Evolutionary conservation across 2,113 vertebrate genomes (phyloP), one percentile per base, ranked within the genome.

Genomic region (Bubalus kerabau): DNA sequence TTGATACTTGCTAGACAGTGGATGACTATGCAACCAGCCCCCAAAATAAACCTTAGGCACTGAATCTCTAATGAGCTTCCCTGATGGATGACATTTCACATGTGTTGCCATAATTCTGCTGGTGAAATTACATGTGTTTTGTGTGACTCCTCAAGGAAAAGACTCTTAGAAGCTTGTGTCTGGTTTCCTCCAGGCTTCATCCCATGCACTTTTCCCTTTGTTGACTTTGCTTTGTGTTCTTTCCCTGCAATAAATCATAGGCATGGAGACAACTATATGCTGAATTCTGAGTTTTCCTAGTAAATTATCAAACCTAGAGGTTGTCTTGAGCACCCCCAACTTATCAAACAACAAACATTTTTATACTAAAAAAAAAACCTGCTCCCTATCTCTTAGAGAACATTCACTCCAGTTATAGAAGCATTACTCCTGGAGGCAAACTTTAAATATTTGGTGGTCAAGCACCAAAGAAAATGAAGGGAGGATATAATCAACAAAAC

Each of bases 231-330:
- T 89, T 95, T 50, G 57, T 60, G 64, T 57, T 36, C 8, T 85
- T 91, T 97, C 52, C 43, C 88, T 87, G 17, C 48, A 89, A 91
- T 50, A 62, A 96, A 62, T n/a, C 54, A 95, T 40, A 86, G 82
- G 26, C 46, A n/a, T 26, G 14, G 81, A 1, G 24, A 64, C 36
- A 81, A 88, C 30, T 93, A 46, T 48, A 85, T 50, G 16, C 21
- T 57, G 48, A 86, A 80, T 56, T 90, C 82, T 59, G 78, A 56
- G 21, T 78, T 21, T 19, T 87, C 43, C 50, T 90, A 74, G 43
- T 82, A 15, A 95, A 93, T 81, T 60, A 59, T 89, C 48, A 85
- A 81, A 91, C 14, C 21, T 43, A 17, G 15, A 16, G 19, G 11
- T 92, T 9, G 54, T 94, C 21, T 54, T 30, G 43, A 85, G 46